Base-by-base conservation (phyloP, 2,888 invertebrate genomes). In the Herminia tarsipennalis region DNA sequence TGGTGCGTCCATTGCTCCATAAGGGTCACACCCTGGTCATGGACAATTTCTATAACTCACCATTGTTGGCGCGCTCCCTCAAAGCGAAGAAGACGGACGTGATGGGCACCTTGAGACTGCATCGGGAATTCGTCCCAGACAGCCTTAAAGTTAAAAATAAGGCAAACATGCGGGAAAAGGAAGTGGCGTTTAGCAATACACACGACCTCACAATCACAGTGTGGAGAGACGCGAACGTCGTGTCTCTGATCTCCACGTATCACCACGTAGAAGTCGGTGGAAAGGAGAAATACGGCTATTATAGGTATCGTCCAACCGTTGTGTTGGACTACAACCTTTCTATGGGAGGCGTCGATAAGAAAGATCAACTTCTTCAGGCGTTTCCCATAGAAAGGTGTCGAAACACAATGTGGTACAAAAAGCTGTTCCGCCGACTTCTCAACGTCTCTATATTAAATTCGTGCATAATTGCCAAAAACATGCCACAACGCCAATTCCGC, bases 31-130 rank as follows among this genome's bases (percentile, higher is more conserved):
- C 62, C 0, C 22, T 70, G 0, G 50, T 66, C 1, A 67, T 65
- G 62, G 65, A 70, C 20, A 67, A 65, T 47, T 67, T 56, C 42
- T 67, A 70, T 40, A 70, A 67, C 24, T 17, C 57, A 1, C 66
- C 64, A 9, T 42, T 62, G 1, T 17, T 66, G 12, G 51, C 60
- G 1, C n/a, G 67, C 33, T 2, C 37, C 27, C 32, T 68, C 0
- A 68, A 68, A 44, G 0, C 53, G 16, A 34, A 55, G 30, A 14
- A 50, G 12, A 60, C 56, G 0, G 60, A 67, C 25, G 29, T 52
- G 9, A 48, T 63, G 47, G 60, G 62, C 33, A 59, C 66, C 12
- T 48, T 65, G 1, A 42, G 68, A 4, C 52, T 57, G 5, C 57
- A 54, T 9, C 28, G 65, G 14, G 52, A 64, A 36, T 66, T 59